Evolutionary conservation across 2,888 invertebrate genomes (phyloP).

Genomic region (Lasioglossum zephyrum): DNA sequence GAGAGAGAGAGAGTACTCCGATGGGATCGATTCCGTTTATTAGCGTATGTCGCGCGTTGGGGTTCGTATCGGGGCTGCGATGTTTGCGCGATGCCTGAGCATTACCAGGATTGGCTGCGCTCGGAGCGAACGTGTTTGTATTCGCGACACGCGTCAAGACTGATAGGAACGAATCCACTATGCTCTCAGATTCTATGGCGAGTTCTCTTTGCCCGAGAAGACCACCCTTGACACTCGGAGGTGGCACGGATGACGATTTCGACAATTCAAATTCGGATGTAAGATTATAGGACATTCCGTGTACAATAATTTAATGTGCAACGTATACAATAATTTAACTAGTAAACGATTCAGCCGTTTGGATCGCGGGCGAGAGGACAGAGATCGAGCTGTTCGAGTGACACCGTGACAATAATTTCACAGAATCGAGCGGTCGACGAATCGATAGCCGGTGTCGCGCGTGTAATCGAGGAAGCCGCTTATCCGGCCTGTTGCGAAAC

Average conservation of each 20-base stretch:
- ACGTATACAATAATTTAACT: background rate
- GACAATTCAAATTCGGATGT: too few species aligned
- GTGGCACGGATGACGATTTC: background rate
- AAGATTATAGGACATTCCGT: too few species aligned
- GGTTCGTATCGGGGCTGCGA: background rate
- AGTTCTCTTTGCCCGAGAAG: background rate
- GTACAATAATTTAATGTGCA: background rate
- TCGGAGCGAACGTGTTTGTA: background rate
- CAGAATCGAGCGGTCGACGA: background rate
- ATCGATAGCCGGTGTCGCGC: conserved; percentile 41
- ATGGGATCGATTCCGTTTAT: conserved; percentile 65
- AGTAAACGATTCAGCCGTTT: conserved; percentile 43
- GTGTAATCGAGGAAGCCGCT: conserved; percentile 64
- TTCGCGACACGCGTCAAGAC: background rate
- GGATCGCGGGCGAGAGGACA: background rate
- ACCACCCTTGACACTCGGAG: background rate
- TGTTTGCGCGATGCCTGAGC: background rate
- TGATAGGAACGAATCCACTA: background rate
- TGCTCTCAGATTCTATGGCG: background rate
- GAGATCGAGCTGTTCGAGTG: conserved; percentile 21
- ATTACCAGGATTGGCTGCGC: background rate
- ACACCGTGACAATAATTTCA: conserved; percentile 45
- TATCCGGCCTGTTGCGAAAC: conserved; percentile 59
- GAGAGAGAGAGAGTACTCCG: conserved; percentile 2
- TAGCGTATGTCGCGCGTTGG: conserved; percentile 37